Evolutionary conservation across 2,888 invertebrate genomes (phyloP).

Genomic region (Mactromeris polynyma): DNA sequence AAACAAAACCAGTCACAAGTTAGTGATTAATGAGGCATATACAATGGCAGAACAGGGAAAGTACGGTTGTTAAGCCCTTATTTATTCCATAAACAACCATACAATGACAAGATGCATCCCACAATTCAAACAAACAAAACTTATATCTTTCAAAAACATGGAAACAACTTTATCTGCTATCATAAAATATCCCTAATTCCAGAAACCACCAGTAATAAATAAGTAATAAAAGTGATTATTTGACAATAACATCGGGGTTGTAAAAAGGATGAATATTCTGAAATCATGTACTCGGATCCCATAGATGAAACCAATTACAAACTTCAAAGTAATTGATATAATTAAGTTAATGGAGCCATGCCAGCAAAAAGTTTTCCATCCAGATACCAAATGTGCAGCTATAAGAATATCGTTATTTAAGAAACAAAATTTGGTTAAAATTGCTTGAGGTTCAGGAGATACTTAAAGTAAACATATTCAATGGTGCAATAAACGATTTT

Average conservation of each 20-base stretch:
- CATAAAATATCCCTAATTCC: not conserved
- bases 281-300: not conserved
- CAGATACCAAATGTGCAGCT: no score
- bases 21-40: not conserved
- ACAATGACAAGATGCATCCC: not conserved
- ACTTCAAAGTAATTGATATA: conserved; percentile 6
- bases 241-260: not conserved
- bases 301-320: not conserved
- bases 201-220: not conserved
- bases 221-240: conserved; percentile 8
- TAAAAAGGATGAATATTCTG: not conserved
- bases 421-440: not conserved
- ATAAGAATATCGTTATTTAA: not conserved
- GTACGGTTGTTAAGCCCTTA: not conserved
- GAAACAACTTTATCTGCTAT: not conserved
- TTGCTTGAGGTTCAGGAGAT: not conserved
- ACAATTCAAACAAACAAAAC: not conserved
- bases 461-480: conserved; percentile 5
- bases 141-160: not conserved
- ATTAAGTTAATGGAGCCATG: not conserved
- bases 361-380: not conserved
- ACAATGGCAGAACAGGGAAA: not conserved
- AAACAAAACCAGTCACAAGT: not conserved
- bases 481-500: not conserved
- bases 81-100: not conserved